Evolutionary conservation across 2,113 vertebrate species (phyloP).

Genomic region (Xenotilapia caudafasciata): DNA sequence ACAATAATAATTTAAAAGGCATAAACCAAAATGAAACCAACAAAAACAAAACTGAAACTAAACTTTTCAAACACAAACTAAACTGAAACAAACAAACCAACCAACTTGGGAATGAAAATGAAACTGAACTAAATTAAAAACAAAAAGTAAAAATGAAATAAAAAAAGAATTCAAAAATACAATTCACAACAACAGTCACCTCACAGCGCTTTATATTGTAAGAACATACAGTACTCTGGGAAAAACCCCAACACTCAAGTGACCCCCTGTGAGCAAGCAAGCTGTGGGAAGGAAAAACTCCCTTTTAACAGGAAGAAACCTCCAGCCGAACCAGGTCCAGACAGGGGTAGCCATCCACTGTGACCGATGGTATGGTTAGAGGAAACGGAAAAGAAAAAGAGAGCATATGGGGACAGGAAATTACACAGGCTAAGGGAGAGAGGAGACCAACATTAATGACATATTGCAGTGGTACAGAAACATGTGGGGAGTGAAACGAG

Average conservation of each 20-base stretch:
- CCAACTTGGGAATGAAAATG: background rate
- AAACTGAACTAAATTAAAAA: background rate
- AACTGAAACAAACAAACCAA: background rate
- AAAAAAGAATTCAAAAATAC: background rate
- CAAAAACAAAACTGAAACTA: background rate
- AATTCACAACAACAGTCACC: background rate
- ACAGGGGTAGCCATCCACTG: background rate
- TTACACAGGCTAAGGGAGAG: background rate
- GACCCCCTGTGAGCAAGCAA: background rate
- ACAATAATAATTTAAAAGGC: background rate
- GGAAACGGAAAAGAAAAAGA: background rate
- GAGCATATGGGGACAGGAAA: background rate
- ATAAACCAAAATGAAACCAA: background rate
- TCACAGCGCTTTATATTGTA: background rate
- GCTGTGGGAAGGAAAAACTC: background rate
- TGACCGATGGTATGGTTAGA: background rate
- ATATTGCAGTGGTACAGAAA: background rate
- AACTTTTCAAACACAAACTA: background rate
- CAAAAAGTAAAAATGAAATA: background rate
- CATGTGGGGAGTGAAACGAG: background rate
- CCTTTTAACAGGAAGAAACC: background rate
- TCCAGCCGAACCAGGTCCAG: background rate
- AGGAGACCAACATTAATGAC: background rate
- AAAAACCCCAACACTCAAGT: background rate
- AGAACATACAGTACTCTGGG: background rate